A percentile compares a stretch with the other conserved stretches of the same genome.
These are phyloP conservation scores for Cryptophagus acutangulus DNA, from an alignment of 2,888 invertebrate genomes.

Conservation along the genomic window DNA sequence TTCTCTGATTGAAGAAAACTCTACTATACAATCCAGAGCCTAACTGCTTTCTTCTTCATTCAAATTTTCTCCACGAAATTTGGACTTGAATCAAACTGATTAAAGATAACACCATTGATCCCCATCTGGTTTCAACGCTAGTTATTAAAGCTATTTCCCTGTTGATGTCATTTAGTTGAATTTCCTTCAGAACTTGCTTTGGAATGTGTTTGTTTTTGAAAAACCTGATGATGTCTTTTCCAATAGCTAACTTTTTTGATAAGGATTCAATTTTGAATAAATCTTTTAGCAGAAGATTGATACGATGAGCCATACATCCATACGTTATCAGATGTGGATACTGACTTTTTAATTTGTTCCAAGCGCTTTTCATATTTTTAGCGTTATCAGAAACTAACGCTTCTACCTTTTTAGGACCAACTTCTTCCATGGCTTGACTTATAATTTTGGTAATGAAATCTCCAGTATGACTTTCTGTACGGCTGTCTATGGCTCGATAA, in stretches of 20 bases:
- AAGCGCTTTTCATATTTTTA: conserved; percentile 12
- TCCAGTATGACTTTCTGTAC: conserved; percentile 9
- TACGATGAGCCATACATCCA: conserved; percentile 13
- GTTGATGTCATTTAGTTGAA: conserved; percentile 8
- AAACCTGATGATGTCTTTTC: conserved; percentile 8
- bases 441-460: conserved; percentile 10
- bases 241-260: background rate
- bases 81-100: too few relatives aligned
- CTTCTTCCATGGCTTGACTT: conserved; percentile 5
- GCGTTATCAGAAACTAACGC: conserved; percentile 15
- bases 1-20: background rate
- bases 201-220: conserved; percentile 13
- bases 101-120: too few relatives aligned
- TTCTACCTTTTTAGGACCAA: conserved; percentile 9
- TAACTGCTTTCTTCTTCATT: background rate
- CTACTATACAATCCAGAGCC: background rate
- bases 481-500: conserved; percentile 3
- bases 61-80: too few relatives aligned
- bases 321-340: conserved; percentile 13
- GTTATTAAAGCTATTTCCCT: conserved; percentile 8
- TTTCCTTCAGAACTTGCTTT: conserved; percentile 4
- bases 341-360: conserved; percentile 8
- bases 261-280: background rate
- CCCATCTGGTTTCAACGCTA: conserved; percentile 8
- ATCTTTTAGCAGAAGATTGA: conserved; percentile 14